Evolutionary conservation across 2,797 vertebrate species (phyloP), one percentile per base, ranked within the genome.

Genomic region (Discoglossus pictus): DNA sequence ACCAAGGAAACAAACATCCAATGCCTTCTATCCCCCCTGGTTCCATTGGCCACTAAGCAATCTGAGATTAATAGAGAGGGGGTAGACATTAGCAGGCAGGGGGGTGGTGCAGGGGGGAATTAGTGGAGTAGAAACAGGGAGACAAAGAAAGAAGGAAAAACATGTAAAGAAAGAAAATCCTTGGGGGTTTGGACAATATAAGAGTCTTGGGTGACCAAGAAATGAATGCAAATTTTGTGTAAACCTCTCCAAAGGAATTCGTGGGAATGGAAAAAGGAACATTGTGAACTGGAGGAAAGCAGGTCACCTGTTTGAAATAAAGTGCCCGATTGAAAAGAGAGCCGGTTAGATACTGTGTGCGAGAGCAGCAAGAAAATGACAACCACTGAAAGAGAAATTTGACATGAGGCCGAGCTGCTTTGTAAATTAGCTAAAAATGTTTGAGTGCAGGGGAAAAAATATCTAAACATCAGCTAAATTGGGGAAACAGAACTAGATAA

Each of bases 201-300:
- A 58, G 40, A 70, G 60, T 70, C 68, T 70, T 70, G 52, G 60
- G 47, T 70, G 60, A 70, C 68, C 68, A 70, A 58, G 60, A 62
- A 58, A 70, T 70, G 52, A 70, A 70, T 70, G 68, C 68, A 70
- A 64, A 70, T 70, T 70, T 64, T 70, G 68, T 64, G 68, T 70
- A 70, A 64, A 70, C 50, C 60, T 70, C 60, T 70, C 60, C 39
- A 64, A 58, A 70, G 68, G 68, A 70, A 70, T 70, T 63, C 44
- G 68, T 70, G 68, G 68, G 68, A 70, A 70, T 70, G 60, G 68
- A 64, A 70, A 58, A 63, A 35, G 40, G 52, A 50, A 56, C 60
- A 70, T 63, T 70, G 68, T 63, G 60, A 63, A 35, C 60, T 35
- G 44, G 54, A 64, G 52, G 27, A 63, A 62, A 70, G 59, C 39